Base-by-base conservation (phyloP, 1,140 invertebrate genomes). In the Drosophila tropicalis region DNA sequence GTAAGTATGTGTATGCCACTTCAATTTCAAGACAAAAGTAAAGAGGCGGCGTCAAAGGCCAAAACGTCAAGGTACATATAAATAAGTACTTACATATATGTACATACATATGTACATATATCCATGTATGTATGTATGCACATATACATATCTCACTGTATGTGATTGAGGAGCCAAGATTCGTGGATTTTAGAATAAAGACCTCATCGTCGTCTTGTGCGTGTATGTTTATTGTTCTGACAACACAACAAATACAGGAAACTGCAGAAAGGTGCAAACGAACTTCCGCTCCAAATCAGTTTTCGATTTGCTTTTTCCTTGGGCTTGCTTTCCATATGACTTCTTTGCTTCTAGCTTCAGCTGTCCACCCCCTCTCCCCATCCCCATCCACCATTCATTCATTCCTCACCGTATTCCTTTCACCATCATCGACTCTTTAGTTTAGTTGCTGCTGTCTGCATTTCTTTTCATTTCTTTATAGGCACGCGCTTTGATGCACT, bases 211-310 rank as follows among this genome's bases (percentile, higher is more conserved):
- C 39, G 29, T 41, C 22, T 17, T 36, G 58, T 67, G 47, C 69
- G 63, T 67, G 9, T 72, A 62, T 69, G 67, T 69, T 39, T 71
- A 80, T 68, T 80, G 76, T 69, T 76, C 68, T 70, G 72, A 67
- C 67, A 54, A 34, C 47, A 54, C 47, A 54, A 41, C 75, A 78
- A 78, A 84, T 76, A 85, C 85, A 90, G 84, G 84, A 89, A 89
- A 90, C 84, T 90, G 84, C 84, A 80, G 80, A 89, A 89, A 89
- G 84, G 84, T 89, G 84, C 84, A 89, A 89, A 89, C 85, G 84
- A 89, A 89, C 84, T 89, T 89, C 84, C 84, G 84, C 84, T 89
- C 85, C 84, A 87, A 87, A 87, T 87, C 84, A 89, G 84, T 89
- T 89, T 89, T 87, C 84, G 80, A 89, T 87, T 90, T 87, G 79